Conservation (phyloP, 2,113 vertebrate genomes). For the Takifugu flavidus region DNA sequence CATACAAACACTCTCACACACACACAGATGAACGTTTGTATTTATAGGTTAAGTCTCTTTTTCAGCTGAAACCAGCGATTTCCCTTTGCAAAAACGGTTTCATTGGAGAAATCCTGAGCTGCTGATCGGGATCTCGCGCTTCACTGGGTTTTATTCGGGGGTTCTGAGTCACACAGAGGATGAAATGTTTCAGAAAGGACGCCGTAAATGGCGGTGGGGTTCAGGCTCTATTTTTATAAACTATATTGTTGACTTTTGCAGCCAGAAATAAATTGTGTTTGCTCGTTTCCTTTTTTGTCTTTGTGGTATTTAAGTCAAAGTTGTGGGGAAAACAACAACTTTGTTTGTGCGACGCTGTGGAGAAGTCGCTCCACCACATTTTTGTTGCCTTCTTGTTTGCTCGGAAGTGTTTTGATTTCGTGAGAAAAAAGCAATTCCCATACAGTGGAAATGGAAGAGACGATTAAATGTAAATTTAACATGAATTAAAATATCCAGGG, state of each 20-base stretch:
- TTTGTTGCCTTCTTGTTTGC: not conserved
- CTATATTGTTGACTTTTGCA: slow-evolving; percentile 6
- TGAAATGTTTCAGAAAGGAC: slow-evolving; percentile 25
- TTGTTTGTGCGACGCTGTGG: not conserved
- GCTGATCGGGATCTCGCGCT: slow-evolving; percentile 24
- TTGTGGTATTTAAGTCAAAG: not conserved
- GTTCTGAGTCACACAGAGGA: slow-evolving; percentile 22
- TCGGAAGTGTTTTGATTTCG: not conserved
- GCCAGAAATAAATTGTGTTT: not conserved
- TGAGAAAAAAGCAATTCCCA: not conserved
- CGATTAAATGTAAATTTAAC: not conserved
- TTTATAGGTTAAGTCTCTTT: too few relatives aligned
- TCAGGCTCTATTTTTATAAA: slow-evolving; percentile 3
- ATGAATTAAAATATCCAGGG: not conserved
- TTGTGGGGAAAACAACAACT: not conserved
- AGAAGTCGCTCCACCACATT: not conserved
- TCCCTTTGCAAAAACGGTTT: too few relatives aligned
- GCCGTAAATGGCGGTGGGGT: slow-evolving; percentile 29
- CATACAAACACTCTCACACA: slow-evolving; percentile 20
- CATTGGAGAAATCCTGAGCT: slow-evolving; percentile 27
- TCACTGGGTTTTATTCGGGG: not conserved
- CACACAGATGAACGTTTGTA: not conserved
- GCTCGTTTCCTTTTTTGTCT: not conserved
- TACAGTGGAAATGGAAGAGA: not conserved
- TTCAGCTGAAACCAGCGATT: too few relatives aligned